Conservation (phyloP, 2,797 vertebrate genomes). For the Diglossa cyanea region DNA sequence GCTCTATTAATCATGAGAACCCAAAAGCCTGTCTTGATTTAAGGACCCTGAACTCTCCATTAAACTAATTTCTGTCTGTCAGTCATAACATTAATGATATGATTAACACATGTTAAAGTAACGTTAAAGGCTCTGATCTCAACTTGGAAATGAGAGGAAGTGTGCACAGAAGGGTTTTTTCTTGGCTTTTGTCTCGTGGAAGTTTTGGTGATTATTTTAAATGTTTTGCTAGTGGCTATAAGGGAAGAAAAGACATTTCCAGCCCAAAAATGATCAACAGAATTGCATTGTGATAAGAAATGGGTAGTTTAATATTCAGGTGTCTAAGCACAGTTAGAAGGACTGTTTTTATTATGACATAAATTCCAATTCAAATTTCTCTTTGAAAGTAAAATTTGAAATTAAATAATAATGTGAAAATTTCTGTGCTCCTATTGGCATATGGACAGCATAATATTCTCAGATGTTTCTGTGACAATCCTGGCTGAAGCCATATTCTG, state of each 20-base stretch:
- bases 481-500: not conserved
- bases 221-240: not conserved
- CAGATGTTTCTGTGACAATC: not conserved
- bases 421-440: not conserved
- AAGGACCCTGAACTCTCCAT: slow-evolving; percentile 46
- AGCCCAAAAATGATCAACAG: not conserved
- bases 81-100: slow-evolving; percentile 34
- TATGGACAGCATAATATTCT: not conserved
- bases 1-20: slow-evolving; percentile 45
- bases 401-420: not conserved
- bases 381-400: not conserved
- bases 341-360: not conserved
- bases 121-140: not conserved
- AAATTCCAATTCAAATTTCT: not conserved
- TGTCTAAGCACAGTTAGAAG: not conserved
- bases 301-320: not conserved
- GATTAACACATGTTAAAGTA: slow-evolving; percentile 16
- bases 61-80: slow-evolving; percentile 42
- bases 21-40: slow-evolving; percentile 57
- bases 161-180: not conserved
- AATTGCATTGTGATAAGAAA: not conserved
- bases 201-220: not conserved
- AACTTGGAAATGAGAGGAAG: not conserved
- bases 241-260: not conserved
- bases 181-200: not conserved